A percentile compares a stretch with the other conserved stretches of the same genome.
Evolutionary conservation across 2,113 vertebrate species (phyloP).

Genomic region (Pontoporia blainvillei): DNA sequence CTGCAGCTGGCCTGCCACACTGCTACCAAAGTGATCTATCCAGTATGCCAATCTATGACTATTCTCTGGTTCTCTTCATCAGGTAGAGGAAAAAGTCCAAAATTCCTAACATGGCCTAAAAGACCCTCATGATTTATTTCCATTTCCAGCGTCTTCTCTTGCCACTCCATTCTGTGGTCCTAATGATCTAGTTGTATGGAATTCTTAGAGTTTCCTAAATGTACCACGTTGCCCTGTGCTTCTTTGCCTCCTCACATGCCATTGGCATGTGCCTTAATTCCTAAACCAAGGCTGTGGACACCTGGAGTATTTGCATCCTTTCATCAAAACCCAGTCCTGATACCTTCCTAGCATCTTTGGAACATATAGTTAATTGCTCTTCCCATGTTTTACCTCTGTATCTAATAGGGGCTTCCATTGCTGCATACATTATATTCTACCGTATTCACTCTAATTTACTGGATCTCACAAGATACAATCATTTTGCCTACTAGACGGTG

Average conservation of each 20-base stretch:
- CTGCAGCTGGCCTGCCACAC: not conserved
- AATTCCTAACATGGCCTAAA: not conserved
- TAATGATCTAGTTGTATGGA: not conserved
- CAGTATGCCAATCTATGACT: not conserved
- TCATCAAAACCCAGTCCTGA: too few species aligned
- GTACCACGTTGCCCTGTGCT: not conserved
- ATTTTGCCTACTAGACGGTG: not conserved
- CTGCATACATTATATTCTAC: not conserved
- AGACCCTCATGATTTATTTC: not conserved
- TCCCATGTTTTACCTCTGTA: not conserved
- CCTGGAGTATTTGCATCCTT: not conserved
- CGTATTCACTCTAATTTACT: not conserved
- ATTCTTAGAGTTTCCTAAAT: not conserved
- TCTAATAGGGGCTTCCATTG: not conserved
- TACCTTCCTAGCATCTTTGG: too few species aligned
- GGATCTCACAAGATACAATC: not conserved
- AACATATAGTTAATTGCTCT: not conserved
- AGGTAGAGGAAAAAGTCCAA: not conserved
- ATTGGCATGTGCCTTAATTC: not conserved
- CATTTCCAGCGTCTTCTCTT: not conserved
- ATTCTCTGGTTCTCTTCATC: not conserved
- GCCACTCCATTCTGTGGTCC: not conserved
- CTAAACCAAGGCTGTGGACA: not conserved
- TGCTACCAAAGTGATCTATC: not conserved
- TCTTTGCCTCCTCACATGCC: not conserved